Evolutionary conservation across 2,888 invertebrate genomes (phyloP), one percentile per base, ranked within the genome.

Genomic region (Caenorhabditis doughertyi): DNA sequence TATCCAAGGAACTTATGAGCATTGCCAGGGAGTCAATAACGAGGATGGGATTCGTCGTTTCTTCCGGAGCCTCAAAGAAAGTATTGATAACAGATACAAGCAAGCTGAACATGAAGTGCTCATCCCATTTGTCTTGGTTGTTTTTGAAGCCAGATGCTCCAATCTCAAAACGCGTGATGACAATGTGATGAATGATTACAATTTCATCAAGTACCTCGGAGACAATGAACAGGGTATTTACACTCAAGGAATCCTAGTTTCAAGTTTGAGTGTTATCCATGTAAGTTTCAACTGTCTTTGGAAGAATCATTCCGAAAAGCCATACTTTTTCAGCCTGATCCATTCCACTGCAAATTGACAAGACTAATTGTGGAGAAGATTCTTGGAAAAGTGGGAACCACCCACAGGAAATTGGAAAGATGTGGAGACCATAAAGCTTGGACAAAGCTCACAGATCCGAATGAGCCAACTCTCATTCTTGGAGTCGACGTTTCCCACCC

Each of bases 401-500:
- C 68, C 7, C 81, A 76, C 44, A 70, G 58, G 8, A 44, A 51
- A 3, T 11, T 79, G 2, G 55, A 70, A 18, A 53, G 79, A 3
- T n/a, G 27, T 0, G 55, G 16, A 4, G 21, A 16, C 8, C 64
- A 64, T 27, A 53, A 47, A 18, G 2, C 68, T 3, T 83, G 84
- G 83, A 56, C 42, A 2, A 70, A 67, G 39, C 60, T 89, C 70
- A 79, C 79, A 7, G 49, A 85, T 21, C 71, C 74, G 1, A 49
- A 86, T 5, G 90, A 86, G 0, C 95, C 95, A 0, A 94, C 94
- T 16, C 94, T 95, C 94, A 94, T 95, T n/a, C 93, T 96, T 27
- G 97, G 97, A 0, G 96, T 96, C 5, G 97, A 97, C 92, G 97
- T 97, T 2, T 96, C 96, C 0, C 97, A 97, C 93, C 96, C 97